Conservation (phyloP, 2,888 invertebrate genomes). For the Petrolisthes manimaculis region DNA sequence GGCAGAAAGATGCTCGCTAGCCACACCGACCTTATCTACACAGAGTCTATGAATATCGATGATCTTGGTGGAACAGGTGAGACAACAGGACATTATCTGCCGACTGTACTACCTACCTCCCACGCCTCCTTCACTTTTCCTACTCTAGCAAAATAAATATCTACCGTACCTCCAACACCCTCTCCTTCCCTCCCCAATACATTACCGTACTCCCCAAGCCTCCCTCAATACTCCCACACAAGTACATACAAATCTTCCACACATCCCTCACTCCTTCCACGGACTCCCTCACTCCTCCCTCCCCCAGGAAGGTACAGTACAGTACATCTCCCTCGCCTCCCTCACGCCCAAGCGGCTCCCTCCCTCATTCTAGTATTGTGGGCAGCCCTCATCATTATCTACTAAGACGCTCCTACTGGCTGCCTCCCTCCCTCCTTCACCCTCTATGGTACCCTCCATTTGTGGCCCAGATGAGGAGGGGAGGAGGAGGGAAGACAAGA, state of each 20-base stretch:
- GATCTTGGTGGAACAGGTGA: too few species aligned
- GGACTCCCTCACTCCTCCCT: not conserved
- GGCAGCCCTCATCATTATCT: conserved; percentile 3
- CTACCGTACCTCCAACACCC: not conserved
- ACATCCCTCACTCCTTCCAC: not conserved
- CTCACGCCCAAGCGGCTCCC: not conserved
- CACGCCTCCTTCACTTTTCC: too few species aligned
- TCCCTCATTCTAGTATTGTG: not conserved
- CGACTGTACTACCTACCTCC: too few species aligned
- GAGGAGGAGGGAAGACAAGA: too few species aligned
- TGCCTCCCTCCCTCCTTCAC: not conserved
- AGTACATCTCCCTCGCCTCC: not conserved
- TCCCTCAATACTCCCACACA: too few species aligned
- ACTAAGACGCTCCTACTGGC: conserved; percentile 30
- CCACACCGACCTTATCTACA: too few species aligned
- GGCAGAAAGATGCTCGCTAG: too few species aligned
- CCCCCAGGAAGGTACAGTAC: not conserved
- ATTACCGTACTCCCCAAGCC: not conserved
- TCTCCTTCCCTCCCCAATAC: not conserved
- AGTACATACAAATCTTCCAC: not conserved
- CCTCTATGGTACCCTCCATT: not conserved
- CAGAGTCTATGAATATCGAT: too few species aligned
- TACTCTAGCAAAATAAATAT: not conserved
- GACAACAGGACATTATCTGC: too few species aligned
- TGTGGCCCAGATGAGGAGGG: too few species aligned